Percentiles rank a stretch among this genome's conserved stretches.
These are phyloP conservation scores for Muricea muricata DNA, from an alignment of 92 coral and sea anemone genomes.

Conservation along the genomic window DNA sequence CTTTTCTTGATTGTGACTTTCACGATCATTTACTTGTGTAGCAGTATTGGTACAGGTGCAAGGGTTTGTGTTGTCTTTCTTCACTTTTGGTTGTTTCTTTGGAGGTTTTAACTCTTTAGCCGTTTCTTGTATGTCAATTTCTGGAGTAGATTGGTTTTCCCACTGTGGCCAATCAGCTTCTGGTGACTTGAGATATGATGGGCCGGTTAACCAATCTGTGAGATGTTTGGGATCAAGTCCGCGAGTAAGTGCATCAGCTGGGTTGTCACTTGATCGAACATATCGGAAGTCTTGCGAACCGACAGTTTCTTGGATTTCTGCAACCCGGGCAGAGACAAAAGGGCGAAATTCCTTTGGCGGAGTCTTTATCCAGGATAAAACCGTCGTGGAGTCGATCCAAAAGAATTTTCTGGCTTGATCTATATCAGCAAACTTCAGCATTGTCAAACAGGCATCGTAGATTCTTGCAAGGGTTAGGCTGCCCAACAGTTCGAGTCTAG, in stretches of 20 bases:
- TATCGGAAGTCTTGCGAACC: conserved; percentile 53
- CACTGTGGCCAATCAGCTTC: conserved; percentile 60
- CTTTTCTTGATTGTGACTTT: too few relatives aligned
- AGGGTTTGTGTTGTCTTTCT: not conserved
- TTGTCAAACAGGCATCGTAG: conserved; percentile 53
- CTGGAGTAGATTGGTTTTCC: too few relatives aligned
- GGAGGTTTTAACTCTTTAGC: too few relatives aligned
- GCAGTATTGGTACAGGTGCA: too few relatives aligned
- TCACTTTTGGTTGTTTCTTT: not conserved
- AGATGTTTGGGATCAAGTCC: conserved; percentile 33
- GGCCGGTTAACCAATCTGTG: conserved; percentile 30
- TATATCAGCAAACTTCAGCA: conserved; percentile 56
- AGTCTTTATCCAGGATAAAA: conserved; percentile 61
- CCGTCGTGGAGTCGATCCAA: conserved; percentile 66
- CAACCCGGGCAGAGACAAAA: conserved; percentile 59
- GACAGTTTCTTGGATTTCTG: conserved; percentile 55
- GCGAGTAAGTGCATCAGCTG: conserved; percentile 69
- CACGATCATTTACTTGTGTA: too few relatives aligned
- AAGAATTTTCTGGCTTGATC: conserved; percentile 48
- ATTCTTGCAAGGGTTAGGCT: conserved; percentile 61
- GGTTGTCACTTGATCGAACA: conserved; percentile 65
- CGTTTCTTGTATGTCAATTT: too few relatives aligned
- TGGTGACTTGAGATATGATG: conserved; percentile 34
- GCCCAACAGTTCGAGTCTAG: conserved; percentile 70
- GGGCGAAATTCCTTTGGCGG: conserved; percentile 36